These are phyloP conservation scores for Stenopsyche tienmushanensis DNA, from an alignment of 1,140 invertebrate species.

Conservation along the genomic window DNA sequence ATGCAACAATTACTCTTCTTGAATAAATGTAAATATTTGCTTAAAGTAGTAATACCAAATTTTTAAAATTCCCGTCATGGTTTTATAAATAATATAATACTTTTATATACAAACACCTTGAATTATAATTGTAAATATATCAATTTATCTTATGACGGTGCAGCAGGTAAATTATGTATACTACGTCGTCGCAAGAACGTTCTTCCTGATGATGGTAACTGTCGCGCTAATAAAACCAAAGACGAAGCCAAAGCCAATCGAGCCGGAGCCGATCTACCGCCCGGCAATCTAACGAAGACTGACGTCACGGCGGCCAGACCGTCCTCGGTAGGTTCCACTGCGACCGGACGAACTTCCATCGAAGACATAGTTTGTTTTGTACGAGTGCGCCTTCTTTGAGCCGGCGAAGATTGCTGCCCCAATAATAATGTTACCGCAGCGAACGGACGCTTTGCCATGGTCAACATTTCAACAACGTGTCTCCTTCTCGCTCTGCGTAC, in stretches of 20 bases:
- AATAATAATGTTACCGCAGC: constrained; percentile 78
- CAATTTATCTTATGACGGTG: constrained; percentile 29
- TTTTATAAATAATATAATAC: no score
- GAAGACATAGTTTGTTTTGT: constrained; percentile 43
- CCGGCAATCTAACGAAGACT: constrained; percentile 83
- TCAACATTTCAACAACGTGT: constrained; percentile 76
- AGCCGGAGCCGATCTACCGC: constrained; percentile 71
- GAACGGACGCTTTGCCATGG: constrained; percentile 96
- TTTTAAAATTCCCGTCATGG: no score
- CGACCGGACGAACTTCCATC: constrained; percentile 76
- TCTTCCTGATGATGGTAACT: constrained; percentile 62
- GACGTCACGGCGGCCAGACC: constrained; percentile 86
- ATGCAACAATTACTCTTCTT: no score
- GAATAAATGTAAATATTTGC: no score
- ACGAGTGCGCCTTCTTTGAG: constrained; percentile 39
- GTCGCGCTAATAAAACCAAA: constrained; percentile 67
- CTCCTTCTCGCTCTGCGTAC: constrained; percentile 67
- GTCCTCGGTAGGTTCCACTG: constrained; percentile 85
- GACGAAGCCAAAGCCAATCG: constrained; percentile 73
- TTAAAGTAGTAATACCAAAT: no score
- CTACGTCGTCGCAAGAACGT: constrained; percentile 63
- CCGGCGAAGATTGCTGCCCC: constrained; percentile 45
- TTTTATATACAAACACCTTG: no score
- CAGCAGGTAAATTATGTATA: constrained; percentile 53
- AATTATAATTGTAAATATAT: not conserved